phyloP scores from a whole-genome alignment of 2,888 invertebrate species.

The Octonoba sinensis region DNA sequence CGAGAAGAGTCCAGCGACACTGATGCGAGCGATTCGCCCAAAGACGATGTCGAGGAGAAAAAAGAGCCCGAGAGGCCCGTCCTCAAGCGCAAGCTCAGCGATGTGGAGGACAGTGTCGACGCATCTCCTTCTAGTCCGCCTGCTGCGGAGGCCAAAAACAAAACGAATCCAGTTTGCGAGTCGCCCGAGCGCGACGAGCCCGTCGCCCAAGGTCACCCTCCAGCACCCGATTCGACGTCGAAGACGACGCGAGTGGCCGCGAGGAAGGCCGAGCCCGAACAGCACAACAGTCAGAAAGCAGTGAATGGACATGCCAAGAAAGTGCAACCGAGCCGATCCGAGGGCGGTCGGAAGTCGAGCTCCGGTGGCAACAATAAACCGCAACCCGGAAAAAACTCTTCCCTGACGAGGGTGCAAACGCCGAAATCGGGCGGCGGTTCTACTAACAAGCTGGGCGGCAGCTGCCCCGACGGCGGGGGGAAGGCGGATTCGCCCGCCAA shows the following conservation, averaged over 20 bases:
- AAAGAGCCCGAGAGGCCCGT: constrained; percentile 72
- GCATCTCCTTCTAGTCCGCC: constrained; percentile 3
- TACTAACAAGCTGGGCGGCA: not conserved
- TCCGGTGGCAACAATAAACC: not conserved
- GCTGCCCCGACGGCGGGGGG: constrained; percentile 13
- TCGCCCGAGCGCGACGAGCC: constrained; percentile 33
- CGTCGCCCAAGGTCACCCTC: constrained; percentile 15
- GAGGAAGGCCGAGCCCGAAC: constrained; percentile 9
- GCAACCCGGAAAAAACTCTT: not conserved
- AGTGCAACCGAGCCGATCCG: not conserved
- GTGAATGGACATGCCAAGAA: not conserved
- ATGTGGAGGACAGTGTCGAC: not conserved
- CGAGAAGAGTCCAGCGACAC: constrained; percentile 67
- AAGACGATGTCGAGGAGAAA: constrained; percentile 67
- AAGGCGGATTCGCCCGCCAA: constrained; percentile 55
- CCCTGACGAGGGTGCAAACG: not conserved
- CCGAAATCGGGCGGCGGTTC: not conserved
- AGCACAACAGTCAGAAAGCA: constrained; percentile 9
- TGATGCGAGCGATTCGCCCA: not conserved
- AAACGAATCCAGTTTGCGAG: constrained; percentile 32
- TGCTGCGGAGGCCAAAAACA: constrained; percentile 3
- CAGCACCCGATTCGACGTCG: not conserved
- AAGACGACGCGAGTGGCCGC: constrained; percentile 6
- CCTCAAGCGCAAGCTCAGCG: constrained; percentile 7
- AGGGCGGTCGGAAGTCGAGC: too few species aligned